Base-by-base conservation (phyloP, 2,797 vertebrate genomes). In the Amblyraja radiata region DNA sequence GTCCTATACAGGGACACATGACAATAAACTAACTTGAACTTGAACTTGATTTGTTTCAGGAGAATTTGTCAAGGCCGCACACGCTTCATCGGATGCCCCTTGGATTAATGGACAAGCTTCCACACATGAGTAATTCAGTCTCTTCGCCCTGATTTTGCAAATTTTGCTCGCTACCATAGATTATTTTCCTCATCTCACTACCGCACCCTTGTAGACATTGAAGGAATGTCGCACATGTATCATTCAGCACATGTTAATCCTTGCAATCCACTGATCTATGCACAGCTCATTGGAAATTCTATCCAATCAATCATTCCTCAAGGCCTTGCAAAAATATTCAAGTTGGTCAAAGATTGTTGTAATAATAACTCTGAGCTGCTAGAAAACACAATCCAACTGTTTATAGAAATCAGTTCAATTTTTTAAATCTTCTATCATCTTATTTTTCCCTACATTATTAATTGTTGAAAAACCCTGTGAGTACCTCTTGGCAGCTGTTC, bases 51-150 rank as follows among this genome's bases (percentile, higher is more conserved):
- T 68, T 94, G 92, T 94, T 94, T 84, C 95, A 99, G 98, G 97
- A 97, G 94, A 97, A 96, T 95, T 96, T 97, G 94, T 97, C 98
- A 76, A 96, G 98, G 93, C 98, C 98, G 92, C 98, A 99, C 93
- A 95, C 96, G 76, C 96, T 99, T 93, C 96, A 96, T 95, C 97
- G 97, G 95, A 96, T 95, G 28, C 95, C 96, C 0, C 96, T 96
- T 93, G 95, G 95, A 93, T 95, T 95, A 80, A 95, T 94, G 83
- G 94, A 95, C 80, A 95, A 95, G 61, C 91, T 95, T 93, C 95
- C 94, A 93, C 95, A 97, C 93, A 94, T 94, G 83, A 96, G 97
- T 97, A 96, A 94, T 95, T 96, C 14, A 36, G 71, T 80, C 10
- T 2, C 6, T 18, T 1, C 4, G 21, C 23, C 71, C 21, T 23